phyloP scores from a whole-genome alignment of 2,797 vertebrate genomes.

The Macropus fuliginosus region DNA sequence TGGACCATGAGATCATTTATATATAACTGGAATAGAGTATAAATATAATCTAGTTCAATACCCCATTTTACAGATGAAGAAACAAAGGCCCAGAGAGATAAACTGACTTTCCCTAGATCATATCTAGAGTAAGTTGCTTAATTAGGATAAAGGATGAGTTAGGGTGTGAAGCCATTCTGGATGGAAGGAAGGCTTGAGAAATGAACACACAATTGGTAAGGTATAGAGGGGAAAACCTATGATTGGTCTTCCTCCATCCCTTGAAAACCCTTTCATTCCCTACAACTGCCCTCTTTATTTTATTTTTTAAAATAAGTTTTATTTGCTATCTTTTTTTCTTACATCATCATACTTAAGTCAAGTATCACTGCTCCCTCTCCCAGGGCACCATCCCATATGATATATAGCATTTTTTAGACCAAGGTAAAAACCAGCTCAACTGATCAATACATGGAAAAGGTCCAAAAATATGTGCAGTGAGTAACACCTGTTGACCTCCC shows the following conservation, averaged over 20 bases:
- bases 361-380: background rate
- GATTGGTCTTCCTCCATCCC: background rate
- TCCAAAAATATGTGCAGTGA: background rate
- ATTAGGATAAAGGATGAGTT: background rate
- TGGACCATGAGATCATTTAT: background rate
- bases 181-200: background rate
- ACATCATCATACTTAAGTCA: background rate
- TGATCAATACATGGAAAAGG: background rate
- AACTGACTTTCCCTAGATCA: background rate
- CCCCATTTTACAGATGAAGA: background rate
- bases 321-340: background rate
- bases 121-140: background rate
- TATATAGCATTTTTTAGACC: background rate
- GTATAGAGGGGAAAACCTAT: background rate
- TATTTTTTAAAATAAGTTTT: background rate
- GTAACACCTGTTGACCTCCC: background rate
- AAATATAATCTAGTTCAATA: background rate
- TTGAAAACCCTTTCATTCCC: background rate
- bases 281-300: background rate
- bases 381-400: background rate
- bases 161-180: background rate
- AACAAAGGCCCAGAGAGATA: background rate
- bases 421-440: background rate
- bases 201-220: background rate
- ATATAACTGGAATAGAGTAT: background rate